Base-by-base conservation (phyloP, 1,140 invertebrate genomes). In the Campoletis sonorensis region DNA sequence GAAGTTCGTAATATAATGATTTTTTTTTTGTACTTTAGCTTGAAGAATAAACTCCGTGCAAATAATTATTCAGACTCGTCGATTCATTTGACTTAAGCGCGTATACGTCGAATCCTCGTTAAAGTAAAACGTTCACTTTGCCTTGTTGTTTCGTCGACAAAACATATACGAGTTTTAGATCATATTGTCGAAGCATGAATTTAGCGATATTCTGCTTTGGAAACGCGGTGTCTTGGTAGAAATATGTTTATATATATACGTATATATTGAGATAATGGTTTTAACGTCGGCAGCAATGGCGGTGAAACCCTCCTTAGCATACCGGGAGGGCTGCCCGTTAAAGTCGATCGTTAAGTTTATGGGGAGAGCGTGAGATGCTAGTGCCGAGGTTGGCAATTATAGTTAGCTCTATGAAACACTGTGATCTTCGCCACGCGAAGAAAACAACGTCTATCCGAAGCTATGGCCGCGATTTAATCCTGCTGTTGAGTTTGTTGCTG, bases 311-410 rank as follows among this genome's bases (percentile, higher is more conserved):
- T 79, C 64, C 67, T 79, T 82, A 82, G 81, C 81, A 82, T 79
- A 79, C 76, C 76, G 26, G 70, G 77, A 73, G 58, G 77, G 77
- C 58, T 49, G 75, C 70, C 76, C 76, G 76, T 82, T 70, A 83
- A 86, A 78, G 86, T 51, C 85, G 84, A 86, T 88, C 86, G 87
- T 89, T 88, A 89, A 88, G 84, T 87, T 89, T 88, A 88, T 86
- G 86, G 86, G 82, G 81, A 64, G 79, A 85, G 85, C 83, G 86
- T 82, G 86, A 88, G 87, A 81, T 88, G 83, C 84, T 64, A 70
- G 84, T 83, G 82, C 76, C 61, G 61, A 83, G 86, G 80, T 86
- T 87, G 86, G 86, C 87, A 88, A 88, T 87, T 87, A 87, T 85
- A 79, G 49, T 78, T 87, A 86, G 87, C 86, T 85, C 86, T 83